A percentile compares a stretch with the other conserved stretches of the same genome.
Evolutionary conservation across 2,888 invertebrate species (phyloP).

Genomic region (Synanthedon tipuliformis): DNA sequence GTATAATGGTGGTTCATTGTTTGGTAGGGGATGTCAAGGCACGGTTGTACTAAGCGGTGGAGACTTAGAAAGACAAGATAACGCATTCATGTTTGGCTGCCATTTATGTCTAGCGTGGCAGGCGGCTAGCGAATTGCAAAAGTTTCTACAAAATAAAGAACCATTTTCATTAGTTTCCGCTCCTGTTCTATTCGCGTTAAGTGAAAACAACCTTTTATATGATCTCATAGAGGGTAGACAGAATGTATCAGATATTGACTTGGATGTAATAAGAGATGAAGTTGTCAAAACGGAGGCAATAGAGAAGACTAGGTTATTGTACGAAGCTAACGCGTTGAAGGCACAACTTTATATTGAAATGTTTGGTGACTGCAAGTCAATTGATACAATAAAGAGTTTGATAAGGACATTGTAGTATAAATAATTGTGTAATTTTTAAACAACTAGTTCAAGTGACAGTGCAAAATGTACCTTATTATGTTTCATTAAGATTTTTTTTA

Average conservation of each 20-base stretch:
- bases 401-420: constrained; percentile 35
- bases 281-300: constrained; percentile 46
- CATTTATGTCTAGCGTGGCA: constrained; percentile 87
- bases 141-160: constrained; percentile 62
- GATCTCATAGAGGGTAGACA: constrained; percentile 59
- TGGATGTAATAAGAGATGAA: constrained; percentile 56
- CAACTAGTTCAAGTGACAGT: too few species aligned
- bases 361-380: constrained; percentile 47
- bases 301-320: constrained; percentile 39
- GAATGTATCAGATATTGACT: constrained; percentile 72
- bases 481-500: too few species aligned
- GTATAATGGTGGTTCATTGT: constrained; percentile 74
- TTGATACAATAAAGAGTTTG: constrained; percentile 46
- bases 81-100: constrained; percentile 83
- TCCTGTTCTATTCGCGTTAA: constrained; percentile 85
- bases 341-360: constrained; percentile 35
- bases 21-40: constrained; percentile 85
- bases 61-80: constrained; percentile 73
- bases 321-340: constrained; percentile 37
- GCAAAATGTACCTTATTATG: too few species aligned
- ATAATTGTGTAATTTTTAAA: too few species aligned
- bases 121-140: constrained; percentile 62
- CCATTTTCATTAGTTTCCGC: constrained; percentile 80
- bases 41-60: constrained; percentile 81
- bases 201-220: constrained; percentile 77